Evolutionary conservation across 1,140 invertebrate genomes (phyloP).

Genomic region (Ceratina japonica): DNA sequence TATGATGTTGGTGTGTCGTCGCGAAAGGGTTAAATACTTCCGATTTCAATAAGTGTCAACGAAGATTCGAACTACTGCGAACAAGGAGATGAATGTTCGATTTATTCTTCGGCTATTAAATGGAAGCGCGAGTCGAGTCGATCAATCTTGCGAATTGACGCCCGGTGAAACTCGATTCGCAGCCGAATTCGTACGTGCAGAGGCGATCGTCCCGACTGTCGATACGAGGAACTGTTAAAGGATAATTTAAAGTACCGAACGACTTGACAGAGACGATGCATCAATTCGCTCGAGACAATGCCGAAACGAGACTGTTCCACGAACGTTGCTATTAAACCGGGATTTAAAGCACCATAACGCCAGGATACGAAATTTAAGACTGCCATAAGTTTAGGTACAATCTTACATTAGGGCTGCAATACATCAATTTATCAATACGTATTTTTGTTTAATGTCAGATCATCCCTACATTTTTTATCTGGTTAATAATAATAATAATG

Average conservation of each 20-base stretch:
- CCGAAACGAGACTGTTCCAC: not conserved
- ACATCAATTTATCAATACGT: too few relatives aligned
- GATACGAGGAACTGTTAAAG: not conserved
- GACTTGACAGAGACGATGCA: too few relatives aligned
- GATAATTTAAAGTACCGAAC: constrained; percentile 9
- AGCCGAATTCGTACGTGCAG: constrained; percentile 50
- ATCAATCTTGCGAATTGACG: constrained; percentile 55
- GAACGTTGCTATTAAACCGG: not conserved
- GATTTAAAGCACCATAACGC: not conserved
- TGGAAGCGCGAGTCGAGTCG: constrained; percentile 38
- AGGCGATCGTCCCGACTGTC: constrained; percentile 4
- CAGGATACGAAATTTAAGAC: too few relatives aligned
- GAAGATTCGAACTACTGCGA: not conserved
- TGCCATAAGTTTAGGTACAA: not conserved
- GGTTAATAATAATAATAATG: too few relatives aligned
- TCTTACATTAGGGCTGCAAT: not conserved
- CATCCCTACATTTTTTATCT: too few relatives aligned
- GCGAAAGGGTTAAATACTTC: too few relatives aligned
- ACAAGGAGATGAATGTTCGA: constrained; percentile 8
- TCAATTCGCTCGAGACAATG: not conserved
- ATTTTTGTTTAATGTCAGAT: too few relatives aligned
- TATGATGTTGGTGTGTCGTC: too few relatives aligned
- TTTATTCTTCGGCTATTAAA: not conserved
- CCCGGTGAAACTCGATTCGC: constrained; percentile 50
- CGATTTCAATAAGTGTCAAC: not conserved